Evolutionary conservation across 2,797 vertebrate species (phyloP), one percentile per base, ranked within the genome.

Genomic region (Bryconaethiops microstoma): DNA sequence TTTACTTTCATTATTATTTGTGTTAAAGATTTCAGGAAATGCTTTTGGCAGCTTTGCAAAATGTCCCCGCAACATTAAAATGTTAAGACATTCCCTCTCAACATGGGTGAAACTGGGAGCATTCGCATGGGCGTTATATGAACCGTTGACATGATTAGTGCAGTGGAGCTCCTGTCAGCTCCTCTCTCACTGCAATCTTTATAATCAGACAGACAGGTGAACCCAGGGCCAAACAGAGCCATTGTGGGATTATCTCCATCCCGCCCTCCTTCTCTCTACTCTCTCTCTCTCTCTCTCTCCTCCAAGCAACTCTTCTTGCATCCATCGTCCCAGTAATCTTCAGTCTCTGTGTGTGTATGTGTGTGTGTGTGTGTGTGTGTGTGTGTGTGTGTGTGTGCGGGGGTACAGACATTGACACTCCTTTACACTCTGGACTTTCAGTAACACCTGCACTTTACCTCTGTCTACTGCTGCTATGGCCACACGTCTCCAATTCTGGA

Each of bases 151-250:
- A 65, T 70, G 60, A 77, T 76, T 59, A n/a, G 4, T 19, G 69
- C 39, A 77, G 40, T 40, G 17, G 55, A 67, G 67, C 64, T 59
- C 42, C 73, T 39, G 23, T 59, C 72, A 29, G 63, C 55, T 78
- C 59, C 23, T 67, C 17, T 64, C 74, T 5, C 57, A 76, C 29
- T 50, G 21, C 14, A 21, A 16, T 17, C 21, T 63, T 59, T 12
- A 39, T 80, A 72, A 83, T 67, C 25, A 75, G 63, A 42, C 52
- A 57, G 59, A 80, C 60, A 74, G 54, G 40, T 74, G 62, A 14
- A 23, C 67, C 55, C 7, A 19, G 19, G 10, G 69, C 23, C 60
- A 62, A 13, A 25, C 12, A 62, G 10, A 62, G 60, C 60, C 4
- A 25, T 29, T 25, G 25, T 25, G 40, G 52, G 57, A 80, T 35